Base-by-base conservation (phyloP, 2,888 invertebrate genomes). In the Empis stercorea region DNA sequence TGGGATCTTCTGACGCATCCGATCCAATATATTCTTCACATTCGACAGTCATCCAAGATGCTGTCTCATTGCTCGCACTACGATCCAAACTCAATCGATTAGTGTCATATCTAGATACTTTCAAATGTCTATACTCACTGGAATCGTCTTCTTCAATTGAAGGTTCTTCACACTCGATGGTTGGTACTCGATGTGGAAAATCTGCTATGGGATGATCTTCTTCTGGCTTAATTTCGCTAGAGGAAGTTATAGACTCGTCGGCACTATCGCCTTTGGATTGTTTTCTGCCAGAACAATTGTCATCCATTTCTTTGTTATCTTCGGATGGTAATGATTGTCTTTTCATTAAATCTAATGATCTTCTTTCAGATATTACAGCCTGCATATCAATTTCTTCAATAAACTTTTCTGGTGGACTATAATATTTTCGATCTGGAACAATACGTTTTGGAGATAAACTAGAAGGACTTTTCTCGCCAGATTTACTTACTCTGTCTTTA, bases 241-340 rank as follows among this genome's bases (percentile, higher is more conserved):
- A 76, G 64, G 80, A 79, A 1, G 81, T 81, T 52, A 81, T 66
- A 7, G 81, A 81, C 57, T 82, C 82, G 57, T 82, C 81, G 57
- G 78, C 80, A 55, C 81, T 81, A 4, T 68, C 72, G 1, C 74
- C 70, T 53, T 72, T 73, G 1, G 73, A 71, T 55, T 71, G 73
- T 48, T 70, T 72, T 23, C 63, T 59, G 43, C 66, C 65, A 30
- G 59, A 54, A 0, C 59, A 56, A 23, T 56, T 56, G 43, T 57
- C 55, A 27, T 63, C 61, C 34, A 59, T 60, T 14, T 63, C 64
- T 20, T 72, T 70, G 1, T 68, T 63, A 46, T 67, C 68, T 54
- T 71, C 76, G 3, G 69, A 70, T 16, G 67, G 72, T 52, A 73
- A 67, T 6, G 74, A 73, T 61, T 73, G 73, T 50, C 74, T 73